These are phyloP conservation scores for Heptascelio sp. DNA, from an alignment of 2,888 invertebrate species.

Conservation along the genomic window DNA sequence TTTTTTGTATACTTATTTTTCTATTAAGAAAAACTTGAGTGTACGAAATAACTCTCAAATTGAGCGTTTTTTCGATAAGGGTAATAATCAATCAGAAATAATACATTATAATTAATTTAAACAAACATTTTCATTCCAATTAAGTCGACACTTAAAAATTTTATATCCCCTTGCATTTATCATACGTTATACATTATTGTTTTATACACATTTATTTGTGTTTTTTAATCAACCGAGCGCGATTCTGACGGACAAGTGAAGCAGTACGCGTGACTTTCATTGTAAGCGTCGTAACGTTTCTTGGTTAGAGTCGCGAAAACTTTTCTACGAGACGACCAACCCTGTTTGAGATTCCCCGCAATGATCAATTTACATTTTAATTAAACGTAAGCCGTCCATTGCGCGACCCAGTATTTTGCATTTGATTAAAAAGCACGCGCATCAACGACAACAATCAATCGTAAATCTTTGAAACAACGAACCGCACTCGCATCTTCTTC, in stretches of 20 bases:
- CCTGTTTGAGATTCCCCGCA: neutral
- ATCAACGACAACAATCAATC: slow-evolving; percentile 24
- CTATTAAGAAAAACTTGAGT: no score
- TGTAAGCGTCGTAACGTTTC: neutral
- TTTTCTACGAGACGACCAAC: neutral
- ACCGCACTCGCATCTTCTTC: neutral
- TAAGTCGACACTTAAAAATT: no score
- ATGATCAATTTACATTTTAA: slow-evolving; percentile 42
- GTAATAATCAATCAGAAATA: no score
- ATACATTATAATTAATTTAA: no score
- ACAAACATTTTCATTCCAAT: no score
- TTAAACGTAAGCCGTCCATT: slow-evolving; percentile 19
- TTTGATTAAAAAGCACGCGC: slow-evolving; percentile 26
- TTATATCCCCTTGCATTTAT: no score
- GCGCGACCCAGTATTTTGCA: slow-evolving; percentile 15
- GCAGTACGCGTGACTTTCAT: neutral
- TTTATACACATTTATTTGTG: no score
- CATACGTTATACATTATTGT: no score
- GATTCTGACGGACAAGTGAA: neutral
- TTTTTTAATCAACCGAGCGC: neutral
- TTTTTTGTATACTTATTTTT: no score
- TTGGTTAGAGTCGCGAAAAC: neutral
- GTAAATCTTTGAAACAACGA: slow-evolving; percentile 41
- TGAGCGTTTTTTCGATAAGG: no score
- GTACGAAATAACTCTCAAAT: no score